Evolutionary conservation across 2,888 invertebrate genomes (phyloP).

Genomic region (Pollenia angustigena): DNA sequence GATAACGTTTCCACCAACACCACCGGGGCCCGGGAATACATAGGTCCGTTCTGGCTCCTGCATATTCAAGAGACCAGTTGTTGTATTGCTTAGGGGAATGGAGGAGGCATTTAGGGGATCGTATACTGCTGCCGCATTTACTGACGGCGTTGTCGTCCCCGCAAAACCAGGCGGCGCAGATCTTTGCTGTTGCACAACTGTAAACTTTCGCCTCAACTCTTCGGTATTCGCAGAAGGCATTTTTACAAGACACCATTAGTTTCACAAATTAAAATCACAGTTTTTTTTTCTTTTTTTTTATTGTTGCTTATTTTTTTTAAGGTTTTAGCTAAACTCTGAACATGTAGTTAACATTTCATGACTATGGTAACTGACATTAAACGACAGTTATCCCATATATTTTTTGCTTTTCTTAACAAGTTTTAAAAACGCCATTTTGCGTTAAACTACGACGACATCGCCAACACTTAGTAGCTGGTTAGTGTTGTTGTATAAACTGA

Average conservation of each 20-base stretch:
- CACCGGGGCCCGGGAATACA: conserved; percentile 81
- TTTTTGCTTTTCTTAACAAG: neutral
- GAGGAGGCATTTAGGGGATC: conserved; percentile 74
- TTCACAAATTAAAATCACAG: conserved; percentile 70
- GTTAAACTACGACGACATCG: neutral
- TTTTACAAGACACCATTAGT: conserved; percentile 82
- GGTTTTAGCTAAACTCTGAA: neutral
- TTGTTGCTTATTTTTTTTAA: neutral
- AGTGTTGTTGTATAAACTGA: conserved; percentile 15
- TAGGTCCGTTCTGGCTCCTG: conserved; percentile 83
- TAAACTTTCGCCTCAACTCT: conserved; percentile 84
- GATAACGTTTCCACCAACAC: conserved; percentile 75
- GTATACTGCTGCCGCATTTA: conserved; percentile 69
- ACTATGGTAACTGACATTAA: conserved; percentile 8
- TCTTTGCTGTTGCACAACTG: conserved; percentile 81
- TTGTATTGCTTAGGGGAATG: conserved; percentile 72
- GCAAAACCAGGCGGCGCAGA: conserved; percentile 80
- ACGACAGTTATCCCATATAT: conserved; percentile 6
- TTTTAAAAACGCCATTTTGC: conserved; percentile 25
- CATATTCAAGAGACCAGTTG: conserved; percentile 70
- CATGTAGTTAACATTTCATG: conserved; percentile 5
- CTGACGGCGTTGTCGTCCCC: conserved; percentile 56
- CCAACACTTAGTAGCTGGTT: conserved; percentile 11
- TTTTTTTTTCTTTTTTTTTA: conserved; percentile 24
- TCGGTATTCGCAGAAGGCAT: conserved; percentile 83